phyloP scores from a whole-genome alignment of 1,140 invertebrate genomes.

The Drosophila jambulina region DNA sequence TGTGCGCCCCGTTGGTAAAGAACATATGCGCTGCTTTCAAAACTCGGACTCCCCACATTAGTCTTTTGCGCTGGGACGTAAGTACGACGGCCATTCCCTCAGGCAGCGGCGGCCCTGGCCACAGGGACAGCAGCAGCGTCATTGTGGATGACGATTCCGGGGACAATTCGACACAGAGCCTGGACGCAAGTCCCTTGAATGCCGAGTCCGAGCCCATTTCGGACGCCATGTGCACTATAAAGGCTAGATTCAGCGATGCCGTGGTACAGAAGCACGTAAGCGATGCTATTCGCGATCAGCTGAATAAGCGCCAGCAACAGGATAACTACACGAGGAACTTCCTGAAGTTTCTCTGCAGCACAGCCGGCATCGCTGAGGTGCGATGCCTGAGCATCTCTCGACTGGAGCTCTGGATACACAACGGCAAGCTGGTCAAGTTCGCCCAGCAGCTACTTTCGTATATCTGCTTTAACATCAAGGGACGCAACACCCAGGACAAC shows the following conservation, averaged over 20 bases:
- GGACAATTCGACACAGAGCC: slow-evolving; percentile 84
- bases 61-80: slow-evolving; percentile 87
- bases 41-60: slow-evolving; percentile 91
- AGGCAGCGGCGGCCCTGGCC: slow-evolving; percentile 50
- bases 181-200: slow-evolving; percentile 63
- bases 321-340: slow-evolving; percentile 96
- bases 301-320: slow-evolving; percentile 92
- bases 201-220: slow-evolving; percentile 56
- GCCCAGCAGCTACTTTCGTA: slow-evolving; percentile 97
- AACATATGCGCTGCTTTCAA: slow-evolving; percentile 95
- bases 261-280: slow-evolving; percentile 93
- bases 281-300: slow-evolving; percentile 94
- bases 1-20: slow-evolving; percentile 96
- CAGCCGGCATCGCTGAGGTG: slow-evolving; percentile 93
- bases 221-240: slow-evolving; percentile 68
- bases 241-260: slow-evolving; percentile 88
- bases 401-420: slow-evolving; percentile 97
- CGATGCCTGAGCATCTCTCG: slow-evolving; percentile 92
- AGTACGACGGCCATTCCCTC: slow-evolving; percentile 82
- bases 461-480: slow-evolving; percentile 93
- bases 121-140: slow-evolving; percentile 83
- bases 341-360: slow-evolving; percentile 92
- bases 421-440: slow-evolving; percentile 95
- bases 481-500: slow-evolving; percentile 91
- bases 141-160: slow-evolving; percentile 87